Conservation (phyloP, 1,140 invertebrate species). For the Steinernema feltiae region DNA sequence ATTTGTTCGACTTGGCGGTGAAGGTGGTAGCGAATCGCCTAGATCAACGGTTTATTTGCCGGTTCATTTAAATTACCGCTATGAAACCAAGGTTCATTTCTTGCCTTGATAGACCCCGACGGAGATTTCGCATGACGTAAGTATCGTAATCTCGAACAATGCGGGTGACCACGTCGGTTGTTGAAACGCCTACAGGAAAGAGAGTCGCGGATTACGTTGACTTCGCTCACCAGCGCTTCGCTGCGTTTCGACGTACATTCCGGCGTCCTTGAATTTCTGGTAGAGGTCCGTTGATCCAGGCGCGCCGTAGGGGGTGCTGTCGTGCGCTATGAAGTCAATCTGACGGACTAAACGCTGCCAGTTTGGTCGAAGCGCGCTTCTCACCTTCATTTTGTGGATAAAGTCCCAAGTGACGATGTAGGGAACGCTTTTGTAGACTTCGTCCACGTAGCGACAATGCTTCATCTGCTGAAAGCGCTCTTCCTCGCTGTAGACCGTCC, state of each 20-base stretch:
- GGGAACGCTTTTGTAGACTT: conserved; percentile 86
- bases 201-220: no score
- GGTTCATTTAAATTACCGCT: no score
- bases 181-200: no score
- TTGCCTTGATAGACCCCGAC: neutral
- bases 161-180: neutral
- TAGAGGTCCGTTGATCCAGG: neutral
- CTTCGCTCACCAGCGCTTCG: neutral
- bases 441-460: conserved; percentile 98
- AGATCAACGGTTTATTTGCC: no score
- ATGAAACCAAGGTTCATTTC: neutral
- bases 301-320: neutral
- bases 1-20: no score
- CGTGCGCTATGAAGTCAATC: neutral
- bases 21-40: no score
- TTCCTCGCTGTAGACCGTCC: conserved; percentile 91
- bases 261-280: conserved; percentile 59
- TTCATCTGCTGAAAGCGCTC: conserved; percentile 83
- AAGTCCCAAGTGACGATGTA: conserved; percentile 64
- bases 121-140: neutral
- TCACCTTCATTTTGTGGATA: neutral
- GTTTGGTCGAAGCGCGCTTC: neutral
- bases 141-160: neutral
- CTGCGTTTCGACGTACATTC: conserved; percentile 54
- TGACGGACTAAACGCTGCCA: neutral